Evolutionary conservation across 2,888 invertebrate species (phyloP).

Genomic region (Chrysina gloriosa): DNA sequence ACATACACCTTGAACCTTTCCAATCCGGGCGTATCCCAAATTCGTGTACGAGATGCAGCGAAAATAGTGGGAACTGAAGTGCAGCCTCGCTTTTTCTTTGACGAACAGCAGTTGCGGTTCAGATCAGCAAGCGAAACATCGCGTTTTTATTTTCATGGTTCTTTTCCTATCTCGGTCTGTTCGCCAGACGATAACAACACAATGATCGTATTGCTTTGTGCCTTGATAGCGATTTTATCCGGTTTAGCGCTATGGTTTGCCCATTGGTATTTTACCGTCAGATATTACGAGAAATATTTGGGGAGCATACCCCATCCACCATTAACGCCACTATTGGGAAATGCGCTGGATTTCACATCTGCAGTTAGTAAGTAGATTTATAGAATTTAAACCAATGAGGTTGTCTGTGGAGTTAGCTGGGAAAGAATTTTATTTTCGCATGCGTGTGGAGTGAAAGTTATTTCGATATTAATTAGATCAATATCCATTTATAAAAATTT

Average conservation of each 20-base stretch:
- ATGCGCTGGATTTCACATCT: conserved; percentile 37
- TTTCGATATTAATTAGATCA: no score
- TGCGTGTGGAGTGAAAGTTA: no score
- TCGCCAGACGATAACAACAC: no score
- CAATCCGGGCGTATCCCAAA: not conserved
- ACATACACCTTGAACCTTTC: not conserved
- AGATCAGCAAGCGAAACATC: no score
- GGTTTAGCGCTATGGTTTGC: not conserved
- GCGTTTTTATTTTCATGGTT: not conserved
- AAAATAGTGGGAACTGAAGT: no score
- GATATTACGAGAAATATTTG: conserved; percentile 32
- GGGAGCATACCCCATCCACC: conserved; percentile 37
- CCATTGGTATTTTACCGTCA: conserved; percentile 7
- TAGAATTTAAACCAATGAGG: no score
- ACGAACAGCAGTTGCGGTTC: no score
- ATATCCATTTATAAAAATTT: no score
- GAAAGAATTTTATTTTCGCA: no score
- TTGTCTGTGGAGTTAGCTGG: no score
- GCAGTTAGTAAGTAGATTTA: conserved; percentile 16
- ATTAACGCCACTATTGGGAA: conserved; percentile 38
- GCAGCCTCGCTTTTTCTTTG: no score
- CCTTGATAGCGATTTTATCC: not conserved
- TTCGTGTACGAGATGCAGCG: not conserved
- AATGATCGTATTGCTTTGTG: not conserved
- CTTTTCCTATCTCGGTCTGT: no score